Conservation (phyloP, 1,140 invertebrate species). For the Dreissena rostriformis region DNA sequence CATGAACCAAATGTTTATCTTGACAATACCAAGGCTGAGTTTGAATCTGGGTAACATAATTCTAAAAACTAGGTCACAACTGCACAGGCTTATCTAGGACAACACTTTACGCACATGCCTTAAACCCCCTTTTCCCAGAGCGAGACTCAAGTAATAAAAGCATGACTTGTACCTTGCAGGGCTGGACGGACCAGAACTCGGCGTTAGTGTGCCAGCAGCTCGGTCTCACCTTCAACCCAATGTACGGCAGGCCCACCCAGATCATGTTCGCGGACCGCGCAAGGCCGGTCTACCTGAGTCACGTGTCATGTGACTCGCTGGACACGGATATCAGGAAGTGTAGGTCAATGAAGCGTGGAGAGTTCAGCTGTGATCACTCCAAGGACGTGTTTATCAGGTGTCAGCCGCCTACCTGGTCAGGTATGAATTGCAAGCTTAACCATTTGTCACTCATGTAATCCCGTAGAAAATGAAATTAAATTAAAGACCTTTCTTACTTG, state of each 20-base stretch:
- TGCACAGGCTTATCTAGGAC: too few relatives aligned
- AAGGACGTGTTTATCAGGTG: conserved; percentile 78
- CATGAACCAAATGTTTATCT: too few relatives aligned
- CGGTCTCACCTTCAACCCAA: conserved; percentile 94
- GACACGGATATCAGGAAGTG: conserved; percentile 96
- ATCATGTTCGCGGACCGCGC: conserved; percentile 60
- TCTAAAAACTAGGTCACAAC: too few relatives aligned
- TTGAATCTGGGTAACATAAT: too few relatives aligned
- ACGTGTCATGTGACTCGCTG: conserved; percentile 94
- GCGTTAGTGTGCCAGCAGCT: conserved; percentile 97
- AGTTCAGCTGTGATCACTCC: conserved; percentile 79
- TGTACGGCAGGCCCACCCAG: conserved; percentile 90
- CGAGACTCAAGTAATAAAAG: too few relatives aligned
- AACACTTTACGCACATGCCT: too few relatives aligned
- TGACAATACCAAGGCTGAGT: too few relatives aligned
- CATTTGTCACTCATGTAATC: too few relatives aligned
- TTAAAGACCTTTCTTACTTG: too few relatives aligned
- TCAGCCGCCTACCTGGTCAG: conserved; percentile 79
- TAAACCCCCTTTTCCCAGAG: too few relatives aligned
- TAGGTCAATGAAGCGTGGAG: conserved; percentile 89
- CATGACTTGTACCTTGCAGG: conserved; percentile 83
- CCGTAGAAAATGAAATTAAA: too few relatives aligned
- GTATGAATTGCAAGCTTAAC: conserved; percentile 53
- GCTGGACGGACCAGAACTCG: conserved; percentile 96
- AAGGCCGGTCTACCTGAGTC: conserved; percentile 84